A percentile compares a stretch with the other conserved stretches of the same genome.
Evolutionary conservation across 2,888 invertebrate genomes (phyloP).

Genomic region (Nasonovia ribisnigri): DNA sequence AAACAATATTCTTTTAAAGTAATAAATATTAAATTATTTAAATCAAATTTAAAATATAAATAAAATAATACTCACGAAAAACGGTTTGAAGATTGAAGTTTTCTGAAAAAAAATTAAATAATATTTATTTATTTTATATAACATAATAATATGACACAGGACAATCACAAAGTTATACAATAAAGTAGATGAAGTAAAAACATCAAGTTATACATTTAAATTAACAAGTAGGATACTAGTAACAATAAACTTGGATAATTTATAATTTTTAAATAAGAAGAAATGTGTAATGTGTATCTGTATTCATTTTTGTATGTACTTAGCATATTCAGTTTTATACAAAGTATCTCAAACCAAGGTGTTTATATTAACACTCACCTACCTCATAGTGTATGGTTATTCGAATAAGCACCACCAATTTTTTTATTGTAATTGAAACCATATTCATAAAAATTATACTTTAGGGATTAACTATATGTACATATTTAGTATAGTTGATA

Average conservation of each 20-base stretch:
- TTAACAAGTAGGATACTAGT: neutral
- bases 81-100: neutral
- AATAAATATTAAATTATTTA: neutral
- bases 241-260: neutral
- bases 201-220: neutral
- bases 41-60: neutral
- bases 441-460: neutral
- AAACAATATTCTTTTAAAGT: neutral
- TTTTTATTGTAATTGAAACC: neutral
- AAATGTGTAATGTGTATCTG: neutral
- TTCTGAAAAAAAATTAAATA: conserved; percentile 33
- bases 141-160: neutral
- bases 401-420: neutral
- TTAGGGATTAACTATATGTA: neutral
- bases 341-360: neutral
- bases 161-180: neutral
- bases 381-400: neutral
- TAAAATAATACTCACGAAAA: conserved; percentile 49
- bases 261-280: neutral
- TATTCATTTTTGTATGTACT: neutral
- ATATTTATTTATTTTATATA: neutral
- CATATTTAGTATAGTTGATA: neutral
- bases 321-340: neutral
- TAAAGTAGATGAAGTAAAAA: neutral
- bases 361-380: neutral